These are phyloP conservation scores for Astropecten irregularis DNA, from an alignment of 53 echinoderm and acorn worm genomes.

Conservation along the genomic window DNA sequence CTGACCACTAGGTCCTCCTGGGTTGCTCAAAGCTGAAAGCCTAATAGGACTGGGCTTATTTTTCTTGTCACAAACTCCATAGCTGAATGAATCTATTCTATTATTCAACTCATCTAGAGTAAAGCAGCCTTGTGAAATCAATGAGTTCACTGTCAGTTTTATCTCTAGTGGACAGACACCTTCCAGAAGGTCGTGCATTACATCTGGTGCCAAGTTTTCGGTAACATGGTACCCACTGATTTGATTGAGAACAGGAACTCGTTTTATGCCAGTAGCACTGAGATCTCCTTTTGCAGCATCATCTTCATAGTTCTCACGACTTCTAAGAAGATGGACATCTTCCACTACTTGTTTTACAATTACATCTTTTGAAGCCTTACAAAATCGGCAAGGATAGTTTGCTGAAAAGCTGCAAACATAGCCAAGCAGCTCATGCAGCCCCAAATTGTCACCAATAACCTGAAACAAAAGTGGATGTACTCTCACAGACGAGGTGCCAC, in stretches of 20 bases:
- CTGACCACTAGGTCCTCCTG: constrained; percentile 53
- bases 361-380: background rate
- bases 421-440: constrained; percentile 17
- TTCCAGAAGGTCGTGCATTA: constrained; percentile 61
- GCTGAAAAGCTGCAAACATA: constrained; percentile 35
- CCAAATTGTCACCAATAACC: too few species aligned
- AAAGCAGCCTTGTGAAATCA: constrained; percentile 10
- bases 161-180: constrained; percentile 46
- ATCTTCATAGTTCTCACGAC: background rate
- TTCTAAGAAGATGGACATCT: background rate
- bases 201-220: constrained; percentile 24
- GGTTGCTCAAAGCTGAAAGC: constrained; percentile 20
- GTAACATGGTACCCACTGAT: constrained; percentile 41
- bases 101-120: constrained; percentile 13
- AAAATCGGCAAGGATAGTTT: too few species aligned
- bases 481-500: background rate
- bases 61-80: constrained; percentile 52
- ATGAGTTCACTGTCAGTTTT: constrained; percentile 4
- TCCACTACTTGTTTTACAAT: background rate
- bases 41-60: constrained; percentile 48
- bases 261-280: constrained; percentile 35
- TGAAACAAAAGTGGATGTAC: constrained; percentile 15
- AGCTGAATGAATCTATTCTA: constrained; percentile 45
- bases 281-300: background rate
- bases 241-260: constrained; percentile 27